Evolutionary conservation across 1,140 invertebrate species (phyloP).

Genomic region (Plodia interpunctella): DNA sequence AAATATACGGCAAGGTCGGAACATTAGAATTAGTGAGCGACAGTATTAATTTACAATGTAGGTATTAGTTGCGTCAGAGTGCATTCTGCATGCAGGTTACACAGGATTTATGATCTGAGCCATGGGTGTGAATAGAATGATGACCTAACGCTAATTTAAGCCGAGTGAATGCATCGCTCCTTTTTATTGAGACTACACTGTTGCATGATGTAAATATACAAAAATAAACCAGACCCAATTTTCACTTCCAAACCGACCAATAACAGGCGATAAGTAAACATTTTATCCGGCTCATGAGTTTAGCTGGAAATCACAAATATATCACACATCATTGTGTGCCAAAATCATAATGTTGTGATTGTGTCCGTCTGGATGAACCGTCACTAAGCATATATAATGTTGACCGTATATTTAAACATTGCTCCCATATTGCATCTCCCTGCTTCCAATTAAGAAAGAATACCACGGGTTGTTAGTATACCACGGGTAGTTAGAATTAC

Average conservation of each 20-base stretch:
- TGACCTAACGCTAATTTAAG: slow-evolving; percentile 8
- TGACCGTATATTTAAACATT: no score
- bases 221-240: background rate
- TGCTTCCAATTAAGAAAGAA: no score
- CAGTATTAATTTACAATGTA: slow-evolving; percentile 35
- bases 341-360: background rate
- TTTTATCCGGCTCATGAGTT: no score
- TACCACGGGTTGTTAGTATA: background rate
- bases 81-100: slow-evolving; percentile 6
- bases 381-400: no score
- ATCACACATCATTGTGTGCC: background rate
- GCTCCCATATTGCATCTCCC: no score
- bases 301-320: no score
- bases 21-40: slow-evolving; percentile 15
- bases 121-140: background rate
- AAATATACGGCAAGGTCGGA: slow-evolving; percentile 32
- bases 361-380: no score
- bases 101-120: slow-evolving; percentile 13
- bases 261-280: no score
- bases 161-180: slow-evolving; percentile 12
- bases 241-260: background rate
- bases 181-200: background rate
- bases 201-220: no score
- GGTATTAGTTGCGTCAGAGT: slow-evolving; percentile 20
- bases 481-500: no score